Conservation (phyloP, 2,113 vertebrate genomes). For the Osmerus mordax region DNA sequence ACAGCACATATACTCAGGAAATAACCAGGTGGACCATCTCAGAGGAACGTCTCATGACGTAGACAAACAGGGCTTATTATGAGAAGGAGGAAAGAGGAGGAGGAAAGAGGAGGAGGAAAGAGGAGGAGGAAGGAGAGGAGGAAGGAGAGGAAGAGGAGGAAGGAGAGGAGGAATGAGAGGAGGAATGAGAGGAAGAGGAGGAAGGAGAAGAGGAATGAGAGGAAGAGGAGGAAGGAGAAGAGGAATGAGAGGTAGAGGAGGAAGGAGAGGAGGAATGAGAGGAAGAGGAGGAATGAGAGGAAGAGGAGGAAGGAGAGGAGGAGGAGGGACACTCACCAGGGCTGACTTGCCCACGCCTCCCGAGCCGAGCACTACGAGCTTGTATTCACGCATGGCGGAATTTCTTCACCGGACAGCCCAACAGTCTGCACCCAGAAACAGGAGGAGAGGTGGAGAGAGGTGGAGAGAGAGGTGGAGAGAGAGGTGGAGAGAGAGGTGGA, state of each 20-base stretch:
- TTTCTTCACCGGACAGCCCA: constrained; percentile 79
- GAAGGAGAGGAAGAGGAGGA: constrained; percentile 8
- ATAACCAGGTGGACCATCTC: too few species aligned
- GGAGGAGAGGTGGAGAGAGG: not conserved
- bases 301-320: not conserved
- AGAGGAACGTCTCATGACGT: too few species aligned
- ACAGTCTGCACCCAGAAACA: constrained; percentile 67
- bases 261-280: not conserved
- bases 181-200: constrained; percentile 2
- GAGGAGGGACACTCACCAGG: constrained; percentile 84
- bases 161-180: not conserved
- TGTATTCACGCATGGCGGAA: constrained; percentile 99
- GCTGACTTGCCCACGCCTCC: constrained; percentile 99
- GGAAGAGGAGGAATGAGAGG: not conserved
- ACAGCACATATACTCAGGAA: too few species aligned
- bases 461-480: too few species aligned
- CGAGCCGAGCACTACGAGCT: constrained; percentile 99
- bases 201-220: not conserved
- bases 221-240: not conserved
- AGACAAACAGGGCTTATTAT: not conserved
- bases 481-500: too few species aligned
- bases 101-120: not conserved
- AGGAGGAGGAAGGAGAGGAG: not conserved
- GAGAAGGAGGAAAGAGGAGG: not conserved
- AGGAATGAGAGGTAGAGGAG: not conserved